Conservation (phyloP, 2,888 invertebrate species). For the Lochmaea capreae region DNA sequence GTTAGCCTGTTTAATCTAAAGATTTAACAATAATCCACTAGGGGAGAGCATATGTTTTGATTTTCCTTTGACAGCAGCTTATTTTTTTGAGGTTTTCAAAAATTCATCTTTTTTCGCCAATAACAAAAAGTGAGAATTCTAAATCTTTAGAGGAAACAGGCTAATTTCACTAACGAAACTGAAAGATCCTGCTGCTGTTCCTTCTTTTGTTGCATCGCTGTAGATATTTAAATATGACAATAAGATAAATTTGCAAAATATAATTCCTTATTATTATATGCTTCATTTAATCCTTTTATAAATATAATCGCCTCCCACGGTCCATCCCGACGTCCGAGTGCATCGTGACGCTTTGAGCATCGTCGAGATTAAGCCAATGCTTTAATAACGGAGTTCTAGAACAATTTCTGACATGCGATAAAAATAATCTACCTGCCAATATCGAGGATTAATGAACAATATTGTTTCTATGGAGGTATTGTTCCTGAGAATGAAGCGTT, state of each 20-base stretch:
- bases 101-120: no score
- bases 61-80: no score
- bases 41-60: no score
- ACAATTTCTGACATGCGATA: conserved; percentile 63
- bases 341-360: conserved; percentile 18
- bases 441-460: conserved; percentile 63
- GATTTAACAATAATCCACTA: no score
- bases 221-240: no score
- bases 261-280: neutral
- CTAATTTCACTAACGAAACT: no score
- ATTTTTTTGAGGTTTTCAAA: no score
- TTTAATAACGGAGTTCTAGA: conserved; percentile 48
- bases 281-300: neutral
- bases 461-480: conserved; percentile 56
- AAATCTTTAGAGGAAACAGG: no score
- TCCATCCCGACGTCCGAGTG: neutral
- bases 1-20: no score
- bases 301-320: neutral
- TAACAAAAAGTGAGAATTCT: no score
- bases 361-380: conserved; percentile 44
- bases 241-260: neutral
- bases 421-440: conserved; percentile 66
- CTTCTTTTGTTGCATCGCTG: no score
- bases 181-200: no score
- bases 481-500: conserved; percentile 18